Base-by-base conservation (phyloP, 2,797 vertebrate genomes). In the Echiichthys vipera region DNA sequence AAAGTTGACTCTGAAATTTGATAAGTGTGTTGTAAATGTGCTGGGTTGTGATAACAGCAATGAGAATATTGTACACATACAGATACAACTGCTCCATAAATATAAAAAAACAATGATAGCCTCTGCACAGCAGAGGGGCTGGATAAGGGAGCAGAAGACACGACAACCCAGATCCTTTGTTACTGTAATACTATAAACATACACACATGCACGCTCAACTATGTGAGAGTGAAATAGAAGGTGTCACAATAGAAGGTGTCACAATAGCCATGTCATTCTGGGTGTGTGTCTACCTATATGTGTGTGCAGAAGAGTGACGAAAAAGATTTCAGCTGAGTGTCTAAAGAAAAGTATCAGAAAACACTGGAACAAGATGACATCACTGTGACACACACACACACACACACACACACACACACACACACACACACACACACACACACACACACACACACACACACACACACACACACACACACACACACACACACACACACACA, bases 311-410 rank as follows among this genome's bases (percentile, higher is more conserved):
- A 51, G 22, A 11, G n/a, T 24, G 22, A 63, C 20, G 24, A 68
- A 57, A 71, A 51, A 42, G 70, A 49, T 42, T 65, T 64, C 61
- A 65, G 68, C 64, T 69, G 43, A 71, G 54, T 70, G 25, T 59
- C 51, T 49, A 59, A 77, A 78, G 61, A 70, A 75, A 72, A 55
- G 45, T 65, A 64, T 40, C 17, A 80, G 51, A 50, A 82, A 83
- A 75, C 50, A 66, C 71, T n/a, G 46, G 62, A 84, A 75, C 49
- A 74, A 30, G 43, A 74, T 81, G 85, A 83, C 80, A 70, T 80
- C 77, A 81, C 51, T 27, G 11, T 24, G 24, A 79, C n/a, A n/a
- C n/a, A n/a, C n/a, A n/a, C n/a, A n/a, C n/a, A n/a, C n/a, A n/a
- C n/a, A n/a, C n/a, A n/a, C n/a, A n/a, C n/a, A n/a, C n/a, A n/a